Evolutionary conservation across 2,888 invertebrate species (phyloP).

Genomic region (Escarpia spicata): DNA sequence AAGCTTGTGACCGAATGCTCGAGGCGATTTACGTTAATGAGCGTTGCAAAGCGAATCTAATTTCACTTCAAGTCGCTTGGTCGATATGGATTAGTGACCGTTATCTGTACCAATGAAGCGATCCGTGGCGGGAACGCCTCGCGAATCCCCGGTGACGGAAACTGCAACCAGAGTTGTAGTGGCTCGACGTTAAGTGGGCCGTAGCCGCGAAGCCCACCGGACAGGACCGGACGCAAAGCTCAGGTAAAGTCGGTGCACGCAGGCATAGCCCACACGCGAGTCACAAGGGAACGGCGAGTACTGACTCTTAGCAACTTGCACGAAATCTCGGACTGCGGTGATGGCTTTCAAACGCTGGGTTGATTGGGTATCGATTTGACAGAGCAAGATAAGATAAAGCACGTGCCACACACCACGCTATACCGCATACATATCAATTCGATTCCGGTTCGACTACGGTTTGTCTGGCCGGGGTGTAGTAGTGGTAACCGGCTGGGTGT

Average conservation of each 20-base stretch:
- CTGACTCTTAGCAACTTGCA: background rate
- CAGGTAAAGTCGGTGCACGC: background rate
- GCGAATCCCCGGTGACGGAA: background rate
- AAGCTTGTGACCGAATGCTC: background rate
- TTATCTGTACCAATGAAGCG: background rate
- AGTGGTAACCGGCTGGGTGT: background rate
- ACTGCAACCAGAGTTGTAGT: background rate
- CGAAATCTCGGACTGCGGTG: background rate
- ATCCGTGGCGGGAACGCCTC: background rate
- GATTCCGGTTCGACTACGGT: background rate
- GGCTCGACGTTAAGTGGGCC: background rate
- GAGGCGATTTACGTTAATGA: background rate
- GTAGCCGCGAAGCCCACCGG: background rate
- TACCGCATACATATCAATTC: background rate
- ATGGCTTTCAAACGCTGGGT: background rate
- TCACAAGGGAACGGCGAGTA: background rate
- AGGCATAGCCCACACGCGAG: background rate
- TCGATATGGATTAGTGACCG: background rate
- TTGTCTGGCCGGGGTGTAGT: background rate
- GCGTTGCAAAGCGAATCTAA: background rate
- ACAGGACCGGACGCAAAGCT: background rate
- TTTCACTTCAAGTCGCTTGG: background rate
- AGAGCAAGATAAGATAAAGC: background rate
- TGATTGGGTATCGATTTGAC: background rate
- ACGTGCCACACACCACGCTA: background rate